These are phyloP conservation scores for Conchocele bisecta DNA, from an alignment of 2,888 invertebrate species.

Conservation along the genomic window DNA sequence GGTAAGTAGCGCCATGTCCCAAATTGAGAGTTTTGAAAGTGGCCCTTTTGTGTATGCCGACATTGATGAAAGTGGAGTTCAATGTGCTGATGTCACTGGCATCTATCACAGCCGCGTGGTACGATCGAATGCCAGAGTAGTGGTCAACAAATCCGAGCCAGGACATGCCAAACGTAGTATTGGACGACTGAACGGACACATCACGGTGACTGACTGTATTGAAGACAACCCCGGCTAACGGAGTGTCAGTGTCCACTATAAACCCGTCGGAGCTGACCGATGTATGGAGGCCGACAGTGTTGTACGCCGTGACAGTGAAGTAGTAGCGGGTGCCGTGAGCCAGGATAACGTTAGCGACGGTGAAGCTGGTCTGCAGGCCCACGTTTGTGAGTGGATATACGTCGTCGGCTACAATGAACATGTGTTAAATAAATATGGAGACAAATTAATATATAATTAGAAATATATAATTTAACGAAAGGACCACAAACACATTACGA, in stretches of 20 bases:
- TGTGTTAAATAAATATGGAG: too few species aligned
- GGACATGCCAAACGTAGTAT: conserved; percentile 22
- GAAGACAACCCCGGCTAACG: conserved; percentile 47
- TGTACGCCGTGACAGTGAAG: conserved; percentile 51
- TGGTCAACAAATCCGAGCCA: conserved; percentile 56
- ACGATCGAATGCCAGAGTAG: conserved; percentile 43
- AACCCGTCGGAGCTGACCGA: conserved; percentile 52
- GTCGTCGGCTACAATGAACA: conserved; percentile 49
- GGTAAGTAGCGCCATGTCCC: conserved; percentile 18
- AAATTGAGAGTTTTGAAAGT: conserved; percentile 5
- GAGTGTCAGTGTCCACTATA: conserved; percentile 42
- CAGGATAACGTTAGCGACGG: conserved; percentile 30
- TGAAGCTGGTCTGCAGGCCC: conserved; percentile 24
- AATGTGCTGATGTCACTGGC: too few species aligned
- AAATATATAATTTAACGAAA: too few species aligned
- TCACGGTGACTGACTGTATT: conserved; percentile 36
- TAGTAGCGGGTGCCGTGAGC: conserved; percentile 52
- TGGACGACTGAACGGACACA: conserved; percentile 11
- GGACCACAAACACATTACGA: too few species aligned
- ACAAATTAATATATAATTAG: too few species aligned
- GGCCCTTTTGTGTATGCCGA: conserved; percentile 23
- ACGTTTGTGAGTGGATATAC: conserved; percentile 16
- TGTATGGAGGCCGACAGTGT: conserved; percentile 49
- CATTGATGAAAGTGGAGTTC: conserved; percentile 6
- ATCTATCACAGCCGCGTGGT: conserved; percentile 43